These are phyloP conservation scores for Pelobates fuscus DNA, from an alignment of 2,113 vertebrate genomes.

Conservation along the genomic window DNA sequence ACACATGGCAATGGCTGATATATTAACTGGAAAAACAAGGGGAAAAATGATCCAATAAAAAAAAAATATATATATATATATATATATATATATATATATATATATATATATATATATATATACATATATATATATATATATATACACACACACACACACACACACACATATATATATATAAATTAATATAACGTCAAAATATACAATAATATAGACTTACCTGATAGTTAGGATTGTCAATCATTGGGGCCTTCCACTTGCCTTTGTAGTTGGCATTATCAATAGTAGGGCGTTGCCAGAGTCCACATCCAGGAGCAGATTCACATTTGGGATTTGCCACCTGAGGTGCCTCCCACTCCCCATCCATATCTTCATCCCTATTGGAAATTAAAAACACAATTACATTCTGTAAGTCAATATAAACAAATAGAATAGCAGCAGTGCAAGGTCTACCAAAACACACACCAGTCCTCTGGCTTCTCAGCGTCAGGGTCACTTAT, in stretches of 20 bases:
- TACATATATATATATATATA: too few species aligned
- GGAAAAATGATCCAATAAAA: too few species aligned
- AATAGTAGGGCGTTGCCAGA: conserved; percentile 88
- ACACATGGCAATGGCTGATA: too few species aligned
- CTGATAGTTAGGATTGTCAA: conserved; percentile 98
- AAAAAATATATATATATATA: too few species aligned
- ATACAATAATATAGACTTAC: conserved; percentile 61
- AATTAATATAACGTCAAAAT: too few species aligned
- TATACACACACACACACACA: too few species aligned
- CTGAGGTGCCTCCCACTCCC: conserved; percentile 97
- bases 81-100: too few species aligned
- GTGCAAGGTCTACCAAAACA: not conserved
- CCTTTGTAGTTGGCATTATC: conserved; percentile 97
- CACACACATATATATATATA: too few species aligned
- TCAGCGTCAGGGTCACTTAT: conserved; percentile 89
- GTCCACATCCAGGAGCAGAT: conserved; percentile 86
- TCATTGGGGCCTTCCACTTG: conserved; percentile 97
- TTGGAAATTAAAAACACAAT: conserved; percentile 32
- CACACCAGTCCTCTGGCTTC: conserved; percentile 93
- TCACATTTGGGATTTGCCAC: conserved; percentile 91
- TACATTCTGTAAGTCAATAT: not conserved
- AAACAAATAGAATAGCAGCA: not conserved
- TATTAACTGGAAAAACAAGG: too few species aligned
- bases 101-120: too few species aligned
- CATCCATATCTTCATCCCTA: conserved; percentile 99